These are phyloP conservation scores for Prietella phreatophila DNA, from an alignment of 2,113 vertebrate species.

Conservation along the genomic window DNA sequence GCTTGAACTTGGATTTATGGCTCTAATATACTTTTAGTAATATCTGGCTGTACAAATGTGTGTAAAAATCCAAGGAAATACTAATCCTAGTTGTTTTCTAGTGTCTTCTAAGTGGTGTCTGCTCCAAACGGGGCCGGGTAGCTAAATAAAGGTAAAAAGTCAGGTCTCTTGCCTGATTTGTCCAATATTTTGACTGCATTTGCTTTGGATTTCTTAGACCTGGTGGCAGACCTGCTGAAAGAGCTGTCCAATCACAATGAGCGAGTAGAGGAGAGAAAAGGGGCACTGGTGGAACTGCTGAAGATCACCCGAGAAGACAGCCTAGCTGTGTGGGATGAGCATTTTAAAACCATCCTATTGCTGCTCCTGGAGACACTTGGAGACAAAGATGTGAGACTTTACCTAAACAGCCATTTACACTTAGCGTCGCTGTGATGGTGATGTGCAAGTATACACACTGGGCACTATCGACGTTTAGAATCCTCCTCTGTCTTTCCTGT, in stretches of 20 bases:
- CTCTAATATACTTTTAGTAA: neutral
- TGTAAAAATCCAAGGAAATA: neutral
- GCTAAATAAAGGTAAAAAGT: neutral
- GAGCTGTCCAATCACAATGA: constrained; percentile 98
- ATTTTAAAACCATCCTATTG: constrained; percentile 97
- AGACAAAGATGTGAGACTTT: constrained; percentile 86
- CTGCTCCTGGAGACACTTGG: constrained; percentile 93
- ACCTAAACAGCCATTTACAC: neutral
- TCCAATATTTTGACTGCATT: constrained; percentile 65
- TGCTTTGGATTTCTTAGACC: constrained; percentile 86
- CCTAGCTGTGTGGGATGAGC: constrained; percentile 94
- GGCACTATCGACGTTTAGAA: neutral
- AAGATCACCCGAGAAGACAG: constrained; percentile 96
- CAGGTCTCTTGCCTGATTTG: neutral
- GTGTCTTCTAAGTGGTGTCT: neutral
- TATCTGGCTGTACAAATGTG: neutral
- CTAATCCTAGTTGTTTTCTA: neutral
- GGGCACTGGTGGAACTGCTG: constrained; percentile 89
- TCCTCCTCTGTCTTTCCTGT: neutral
- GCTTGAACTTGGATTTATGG: neutral
- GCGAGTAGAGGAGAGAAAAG: constrained; percentile 90
- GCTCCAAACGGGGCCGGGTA: neutral
- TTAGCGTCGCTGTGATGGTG: neutral
- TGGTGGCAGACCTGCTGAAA: constrained; percentile 95
- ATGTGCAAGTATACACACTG: neutral